A percentile compares a stretch with the other conserved stretches of the same genome.
These are phyloP conservation scores for Neosalanx taihuensis DNA, from an alignment of 2,797 vertebrate genomes.

Conservation along the genomic window DNA sequence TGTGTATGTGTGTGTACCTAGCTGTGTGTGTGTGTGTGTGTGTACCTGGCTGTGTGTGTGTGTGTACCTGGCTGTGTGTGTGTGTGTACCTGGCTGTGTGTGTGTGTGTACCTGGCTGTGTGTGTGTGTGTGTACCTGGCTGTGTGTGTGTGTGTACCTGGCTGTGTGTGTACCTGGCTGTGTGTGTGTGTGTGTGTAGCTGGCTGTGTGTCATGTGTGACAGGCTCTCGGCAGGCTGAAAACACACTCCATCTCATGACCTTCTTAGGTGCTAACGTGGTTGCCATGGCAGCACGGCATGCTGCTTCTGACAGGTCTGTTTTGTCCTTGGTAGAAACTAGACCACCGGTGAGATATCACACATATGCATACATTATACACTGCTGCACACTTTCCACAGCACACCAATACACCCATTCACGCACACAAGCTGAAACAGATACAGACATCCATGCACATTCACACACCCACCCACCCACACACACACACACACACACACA, in stretches of 20 bases:
- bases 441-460: neutral
- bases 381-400: neutral
- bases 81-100: no score
- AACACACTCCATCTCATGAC: constrained; percentile 71
- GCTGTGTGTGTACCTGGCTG: constrained; percentile 7
- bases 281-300: constrained; percentile 73
- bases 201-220: constrained; percentile 43
- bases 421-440: neutral
- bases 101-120: neutral
- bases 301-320: constrained; percentile 75
- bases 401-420: neutral
- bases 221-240: constrained; percentile 62
- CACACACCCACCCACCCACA: neutral
- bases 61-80: no score
- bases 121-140: constrained; percentile 17
- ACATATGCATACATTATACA: constrained; percentile 43
- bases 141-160: no score
- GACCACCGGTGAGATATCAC: constrained; percentile 52
- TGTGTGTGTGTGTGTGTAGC: constrained; percentile 1
- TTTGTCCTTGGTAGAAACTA: constrained; percentile 70
- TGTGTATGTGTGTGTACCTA: neutral
- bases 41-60: no score
- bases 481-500: constrained; percentile 19
- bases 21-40: no score
- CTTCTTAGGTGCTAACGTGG: constrained; percentile 64